Evolutionary conservation across 2,797 vertebrate genomes (phyloP), one percentile per base, ranked within the genome.

Genomic region (Myotis daubentonii): DNA sequence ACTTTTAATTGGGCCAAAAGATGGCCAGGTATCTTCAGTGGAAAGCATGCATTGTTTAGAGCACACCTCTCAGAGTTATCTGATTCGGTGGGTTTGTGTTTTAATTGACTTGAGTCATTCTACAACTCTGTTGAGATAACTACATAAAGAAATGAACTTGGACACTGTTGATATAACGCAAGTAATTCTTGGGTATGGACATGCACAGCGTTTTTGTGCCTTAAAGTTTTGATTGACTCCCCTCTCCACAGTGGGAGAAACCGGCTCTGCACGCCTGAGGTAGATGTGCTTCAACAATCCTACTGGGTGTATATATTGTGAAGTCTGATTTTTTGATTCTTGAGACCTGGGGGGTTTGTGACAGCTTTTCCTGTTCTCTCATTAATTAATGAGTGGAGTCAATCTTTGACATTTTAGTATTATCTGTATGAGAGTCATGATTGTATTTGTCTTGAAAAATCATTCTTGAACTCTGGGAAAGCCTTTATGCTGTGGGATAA

Each of bases 81-180:
- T 91, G 51, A 79, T 79, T 60, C 55, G 80, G 17, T 25, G 20
- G 4, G n/a, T 85, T 79, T 94, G 47, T 19, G 28, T 91, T 87
- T 75, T 33, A 83, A 81, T 82, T 94, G 28, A 53, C 51, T 60
- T 80, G 38, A 68, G 25, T 71, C 87, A 36, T 28, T 91, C 92
- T 76, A 44, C 62, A 75, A 68, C 62, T 70, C 19, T 47, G 12
- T 12, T 53, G 53, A 11, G 30, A 76, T 71, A 85, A 74, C 44
- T 76, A 84, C 16, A 49, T 72, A 25, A 22, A 53, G 41, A 75
- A 25, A 13, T 68, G 91, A 93, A 70, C 19, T 16, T 51, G 30
- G 57, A 53, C 0, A 38, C 25, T 33, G 36, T 0, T 36, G 44
- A 72, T 38, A 51, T 36, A 88, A 79, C 23, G 28, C 28, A 96